Conservation (phyloP, 2,113 vertebrate genomes). For the Microcebus lehilahytsara region DNA sequence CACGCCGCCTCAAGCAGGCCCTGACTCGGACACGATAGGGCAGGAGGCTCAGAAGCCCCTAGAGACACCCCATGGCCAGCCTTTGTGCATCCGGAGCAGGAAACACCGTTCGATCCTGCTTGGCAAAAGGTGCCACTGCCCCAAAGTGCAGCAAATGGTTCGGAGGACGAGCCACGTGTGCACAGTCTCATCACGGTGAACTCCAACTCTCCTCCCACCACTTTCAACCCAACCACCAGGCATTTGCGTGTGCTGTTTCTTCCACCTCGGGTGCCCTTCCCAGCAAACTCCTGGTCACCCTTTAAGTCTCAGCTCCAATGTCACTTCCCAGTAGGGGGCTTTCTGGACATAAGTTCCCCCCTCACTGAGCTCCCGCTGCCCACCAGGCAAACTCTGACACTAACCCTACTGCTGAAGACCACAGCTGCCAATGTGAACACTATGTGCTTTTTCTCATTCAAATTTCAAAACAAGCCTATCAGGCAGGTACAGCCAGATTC, state of each 20-base stretch:
- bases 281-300: neutral
- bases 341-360: neutral
- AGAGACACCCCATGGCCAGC: neutral
- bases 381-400: too few relatives aligned
- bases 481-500: accelerated
- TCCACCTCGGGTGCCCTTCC: neutral
- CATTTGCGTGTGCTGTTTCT: neutral
- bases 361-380: neutral
- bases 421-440: accelerated
- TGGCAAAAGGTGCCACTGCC: neutral
- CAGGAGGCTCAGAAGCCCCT: neutral
- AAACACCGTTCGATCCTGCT: too few relatives aligned
- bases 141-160: neutral
- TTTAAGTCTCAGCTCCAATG: neutral
- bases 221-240: neutral
- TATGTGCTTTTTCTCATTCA: neutral
- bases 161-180: neutral
- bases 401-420: accelerated
- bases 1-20: accelerated
- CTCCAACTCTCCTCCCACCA: accelerated
- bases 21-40: accelerated
- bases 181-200: accelerated
- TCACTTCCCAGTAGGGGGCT: neutral
- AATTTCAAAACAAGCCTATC: neutral
- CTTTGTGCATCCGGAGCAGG: neutral